Base-by-base conservation (phyloP, 2,888 invertebrate species). In the Rhogogaster chlorosoma region DNA sequence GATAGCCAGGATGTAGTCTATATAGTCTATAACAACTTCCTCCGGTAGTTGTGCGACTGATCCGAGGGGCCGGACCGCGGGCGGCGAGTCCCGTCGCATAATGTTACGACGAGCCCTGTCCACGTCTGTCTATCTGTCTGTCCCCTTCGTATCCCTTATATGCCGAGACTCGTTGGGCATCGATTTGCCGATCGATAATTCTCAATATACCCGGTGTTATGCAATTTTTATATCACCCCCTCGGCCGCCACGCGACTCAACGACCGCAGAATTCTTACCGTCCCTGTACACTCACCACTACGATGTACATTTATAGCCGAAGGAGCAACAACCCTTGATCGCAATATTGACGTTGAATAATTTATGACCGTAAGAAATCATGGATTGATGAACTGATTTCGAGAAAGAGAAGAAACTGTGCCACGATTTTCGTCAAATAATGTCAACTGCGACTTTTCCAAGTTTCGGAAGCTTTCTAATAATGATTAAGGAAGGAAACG, bases 1-100 rank as follows among this genome's bases (percentile, higher is more conserved):
- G 83, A 83, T 83, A 49, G 83, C 89, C 91, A 91, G 91, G 91
- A 91, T 91, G 91, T 91, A 90, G 89, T 91, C 91, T 90, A 91
- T 91, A 91, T 91, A 90, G 89, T 91, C 91, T 89, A 91, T 91
- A 91, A 91, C 91, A 89, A 90, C 89, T 91, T 91, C 91, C 91
- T 91, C 91, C 89, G 88, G 89, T 88, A 88, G 89, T 88, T 90
- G 89, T 89, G 88, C 89, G 83, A 82, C 73, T 42, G 73, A 71
- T 83, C 86, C 64, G 89, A 90, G 90, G 89, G 91, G 89, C 90
- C 89, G 89, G 82, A 85, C 80, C 86, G 86, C 87, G 86, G 86
- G 86, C 86, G 49, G 86, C 49, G 29, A 70, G 83, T 80, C 80
- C 82, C 83, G 83, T 49, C 83, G 83, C 83, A 67, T 83, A 83